These are phyloP conservation scores for Scartelaos histophorus DNA, from an alignment of 2,113 vertebrate species.

Conservation along the genomic window DNA sequence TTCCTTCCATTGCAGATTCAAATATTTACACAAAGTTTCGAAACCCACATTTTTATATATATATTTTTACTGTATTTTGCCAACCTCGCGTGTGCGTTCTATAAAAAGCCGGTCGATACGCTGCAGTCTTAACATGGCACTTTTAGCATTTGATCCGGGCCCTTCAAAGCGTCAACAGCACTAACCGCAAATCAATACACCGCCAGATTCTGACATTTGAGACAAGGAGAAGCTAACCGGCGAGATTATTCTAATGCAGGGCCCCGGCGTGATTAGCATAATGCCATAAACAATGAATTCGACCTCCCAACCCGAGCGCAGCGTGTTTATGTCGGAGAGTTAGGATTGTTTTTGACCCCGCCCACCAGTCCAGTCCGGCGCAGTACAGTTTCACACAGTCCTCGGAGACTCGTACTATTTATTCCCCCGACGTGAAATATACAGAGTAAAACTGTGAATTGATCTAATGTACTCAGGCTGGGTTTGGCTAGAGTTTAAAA, in stretches of 20 bases:
- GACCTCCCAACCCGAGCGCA: background rate
- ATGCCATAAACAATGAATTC: background rate
- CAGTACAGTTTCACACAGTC: background rate
- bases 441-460: background rate
- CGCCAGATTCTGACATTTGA: background rate
- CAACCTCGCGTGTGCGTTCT: background rate
- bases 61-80: too few relatives aligned
- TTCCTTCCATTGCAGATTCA: too few relatives aligned
- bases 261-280: background rate
- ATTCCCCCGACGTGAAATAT: background rate
- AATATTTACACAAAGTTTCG: too few relatives aligned
- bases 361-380: background rate
- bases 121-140: background rate
- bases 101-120: background rate
- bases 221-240: background rate
- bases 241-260: background rate
- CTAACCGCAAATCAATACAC: background rate
- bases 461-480: background rate
- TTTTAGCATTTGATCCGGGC: background rate
- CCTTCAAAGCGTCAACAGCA: background rate
- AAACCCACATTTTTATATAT: too few relatives aligned
- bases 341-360: background rate
- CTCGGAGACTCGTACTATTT: background rate
- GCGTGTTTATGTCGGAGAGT: background rate
- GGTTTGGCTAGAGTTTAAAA: background rate